Evolutionary conservation across 2,888 invertebrate genomes (phyloP).

Genomic region (Macaria liturata): DNA sequence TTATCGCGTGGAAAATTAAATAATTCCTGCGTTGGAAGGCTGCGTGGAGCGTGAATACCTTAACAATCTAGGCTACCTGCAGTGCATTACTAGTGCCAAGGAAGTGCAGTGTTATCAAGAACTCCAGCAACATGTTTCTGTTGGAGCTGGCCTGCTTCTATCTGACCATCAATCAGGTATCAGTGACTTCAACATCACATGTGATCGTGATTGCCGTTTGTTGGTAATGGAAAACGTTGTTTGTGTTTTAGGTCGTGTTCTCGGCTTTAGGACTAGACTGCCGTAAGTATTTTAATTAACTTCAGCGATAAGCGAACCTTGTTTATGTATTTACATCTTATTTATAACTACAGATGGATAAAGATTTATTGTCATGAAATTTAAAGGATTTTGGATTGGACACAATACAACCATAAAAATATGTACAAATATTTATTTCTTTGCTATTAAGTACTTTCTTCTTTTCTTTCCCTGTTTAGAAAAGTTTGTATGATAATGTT

Average conservation of each 20-base stretch:
- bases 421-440: too few species aligned
- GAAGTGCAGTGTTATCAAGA: slow-evolving; percentile 42
- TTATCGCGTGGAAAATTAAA: slow-evolving; percentile 60
- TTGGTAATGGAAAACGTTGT: slow-evolving; percentile 21
- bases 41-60: slow-evolving; percentile 53
- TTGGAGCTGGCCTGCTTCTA: slow-evolving; percentile 29
- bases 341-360: too few species aligned
- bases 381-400: too few species aligned
- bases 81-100: slow-evolving; percentile 39
- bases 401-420: too few species aligned
- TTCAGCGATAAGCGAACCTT: too few species aligned
- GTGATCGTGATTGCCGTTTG: slow-evolving; percentile 2
- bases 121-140: slow-evolving; percentile 40
- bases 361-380: too few species aligned
- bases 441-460: too few species aligned
- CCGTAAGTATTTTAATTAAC: slow-evolving; percentile 47
- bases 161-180: slow-evolving; percentile 50
- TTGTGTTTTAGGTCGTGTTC: slow-evolving; percentile 55
- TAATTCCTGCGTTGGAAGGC: slow-evolving; percentile 60
- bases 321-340: not conserved
- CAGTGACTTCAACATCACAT: slow-evolving; percentile 6
- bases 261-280: slow-evolving; percentile 43
- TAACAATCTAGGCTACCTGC: slow-evolving; percentile 16
- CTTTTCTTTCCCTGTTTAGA: too few species aligned
- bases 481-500: too few species aligned